Base-by-base conservation (phyloP, 2,113 vertebrate species). In the Corythornis cristatus region DNA sequence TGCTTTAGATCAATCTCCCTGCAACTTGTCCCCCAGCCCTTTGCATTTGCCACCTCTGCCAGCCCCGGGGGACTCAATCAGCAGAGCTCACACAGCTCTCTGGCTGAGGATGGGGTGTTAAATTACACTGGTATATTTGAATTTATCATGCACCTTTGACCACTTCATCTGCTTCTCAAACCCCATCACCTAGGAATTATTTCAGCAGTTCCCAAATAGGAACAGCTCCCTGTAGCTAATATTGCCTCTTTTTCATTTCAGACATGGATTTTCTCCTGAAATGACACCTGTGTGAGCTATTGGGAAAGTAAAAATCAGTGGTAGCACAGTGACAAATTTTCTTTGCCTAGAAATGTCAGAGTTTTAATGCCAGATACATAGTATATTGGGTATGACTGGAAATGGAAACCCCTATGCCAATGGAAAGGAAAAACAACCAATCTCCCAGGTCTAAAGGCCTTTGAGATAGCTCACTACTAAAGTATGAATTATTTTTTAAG, bases 341-440 rank as follows among this genome's bases (percentile, higher is more conserved):
- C 72, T 86, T 94, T 78, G 37, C 71, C 92, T 68, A 42, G 65
- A 94, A 94, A 94, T 94, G 88, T 88, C 92, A 93, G 79, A 83
- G 26, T 6, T 88, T 91, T 90, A 90, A 94, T 92, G 65, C 26
- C 43, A 50, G 42, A 50, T 66, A 93, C 84, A 65, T 68, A n/a
- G 40, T 74, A 21, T 60, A 90, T 54, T n/a, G 53, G 15, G 10
- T 79, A 70, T 51, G 42, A 65, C 62, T 79, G 70, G 85, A 93
- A 96, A 89, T 84, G 62, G 83, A 92, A 90, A 64, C 19, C 19
- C 83, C 93, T 94, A 57, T 37, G 37, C 31, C 85, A 85, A 37
- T 31, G 51, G 67, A 93, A 95, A 70, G 46, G 64, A 82, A 93
- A 93, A 78, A 87, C 43, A 81, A 19, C 35, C 43, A 28, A 40